A percentile compares a stretch with the other conserved stretches of the same genome.
Evolutionary conservation across 2,113 vertebrate genomes (phyloP).

Genomic region (Rhinoderma darwinii): DNA sequence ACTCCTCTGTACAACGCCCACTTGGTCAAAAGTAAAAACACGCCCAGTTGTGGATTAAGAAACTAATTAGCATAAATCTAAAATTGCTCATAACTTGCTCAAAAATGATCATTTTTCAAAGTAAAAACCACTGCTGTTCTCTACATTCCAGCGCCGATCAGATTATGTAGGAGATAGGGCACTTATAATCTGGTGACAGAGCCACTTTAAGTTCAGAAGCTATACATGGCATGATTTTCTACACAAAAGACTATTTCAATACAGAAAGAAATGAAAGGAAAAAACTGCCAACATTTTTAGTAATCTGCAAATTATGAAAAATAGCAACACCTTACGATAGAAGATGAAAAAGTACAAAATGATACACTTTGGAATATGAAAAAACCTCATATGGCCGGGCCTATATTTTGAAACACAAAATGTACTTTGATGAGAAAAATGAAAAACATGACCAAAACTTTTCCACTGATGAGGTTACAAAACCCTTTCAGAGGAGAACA

Average conservation of each 20-base stretch:
- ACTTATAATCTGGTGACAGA: too few relatives aligned
- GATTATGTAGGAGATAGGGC: too few relatives aligned
- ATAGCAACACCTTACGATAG: neutral
- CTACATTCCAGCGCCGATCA: too few relatives aligned
- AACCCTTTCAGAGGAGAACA: neutral
- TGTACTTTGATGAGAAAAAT: neutral
- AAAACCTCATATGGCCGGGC: neutral
- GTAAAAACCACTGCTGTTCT: too few relatives aligned
- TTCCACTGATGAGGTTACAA: neutral
- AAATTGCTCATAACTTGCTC: too few relatives aligned
- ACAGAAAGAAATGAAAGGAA: neutral
- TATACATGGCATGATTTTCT: too few relatives aligned
- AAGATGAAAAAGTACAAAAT: neutral
- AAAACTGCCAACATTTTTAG: neutral
- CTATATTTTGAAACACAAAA: neutral
- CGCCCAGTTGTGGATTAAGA: too few relatives aligned
- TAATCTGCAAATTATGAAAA: neutral
- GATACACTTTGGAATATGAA: neutral
- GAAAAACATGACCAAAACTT: neutral
- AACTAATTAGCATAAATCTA: too few relatives aligned
- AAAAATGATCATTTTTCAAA: too few relatives aligned
- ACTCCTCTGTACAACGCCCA: too few relatives aligned
- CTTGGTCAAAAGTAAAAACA: too few relatives aligned
- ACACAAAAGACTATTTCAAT: neutral
- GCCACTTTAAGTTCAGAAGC: too few relatives aligned